Evolutionary conservation across 1,140 invertebrate species (phyloP).

Genomic region (Sitobion miscanthi): DNA sequence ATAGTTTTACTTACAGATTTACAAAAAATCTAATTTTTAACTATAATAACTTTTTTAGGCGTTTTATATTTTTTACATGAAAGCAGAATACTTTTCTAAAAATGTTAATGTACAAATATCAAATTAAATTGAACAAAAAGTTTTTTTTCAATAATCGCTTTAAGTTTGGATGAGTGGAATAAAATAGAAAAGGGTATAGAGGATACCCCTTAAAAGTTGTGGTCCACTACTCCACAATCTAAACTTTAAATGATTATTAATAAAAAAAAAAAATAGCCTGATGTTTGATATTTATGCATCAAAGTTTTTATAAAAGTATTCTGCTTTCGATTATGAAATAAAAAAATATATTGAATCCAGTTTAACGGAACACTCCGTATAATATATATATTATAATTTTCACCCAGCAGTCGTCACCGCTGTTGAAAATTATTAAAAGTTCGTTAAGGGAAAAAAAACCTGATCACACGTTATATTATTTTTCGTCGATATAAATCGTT

Average conservation of each 20-base stretch:
- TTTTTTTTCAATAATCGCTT: neutral
- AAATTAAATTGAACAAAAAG: neutral
- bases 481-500: neutral
- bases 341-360: neutral
- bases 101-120: neutral
- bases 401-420: neutral
- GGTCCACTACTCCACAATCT: neutral
- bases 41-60: neutral
- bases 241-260: slow-evolving; percentile 2
- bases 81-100: neutral
- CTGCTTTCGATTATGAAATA: neutral
- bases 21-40: neutral
- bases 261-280: neutral
- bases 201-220: neutral
- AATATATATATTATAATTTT: neutral
- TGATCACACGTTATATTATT: neutral
- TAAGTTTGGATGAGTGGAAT: neutral
- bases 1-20: neutral
- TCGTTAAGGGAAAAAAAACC: neutral
- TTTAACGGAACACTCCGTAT: neutral
- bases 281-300: neutral
- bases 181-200: neutral
- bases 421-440: neutral
- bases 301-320: slow-evolving; percentile 6
- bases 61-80: neutral